Base-by-base conservation (phyloP, 2,888 invertebrate species). In the Chloroclystis v-ata region DNA sequence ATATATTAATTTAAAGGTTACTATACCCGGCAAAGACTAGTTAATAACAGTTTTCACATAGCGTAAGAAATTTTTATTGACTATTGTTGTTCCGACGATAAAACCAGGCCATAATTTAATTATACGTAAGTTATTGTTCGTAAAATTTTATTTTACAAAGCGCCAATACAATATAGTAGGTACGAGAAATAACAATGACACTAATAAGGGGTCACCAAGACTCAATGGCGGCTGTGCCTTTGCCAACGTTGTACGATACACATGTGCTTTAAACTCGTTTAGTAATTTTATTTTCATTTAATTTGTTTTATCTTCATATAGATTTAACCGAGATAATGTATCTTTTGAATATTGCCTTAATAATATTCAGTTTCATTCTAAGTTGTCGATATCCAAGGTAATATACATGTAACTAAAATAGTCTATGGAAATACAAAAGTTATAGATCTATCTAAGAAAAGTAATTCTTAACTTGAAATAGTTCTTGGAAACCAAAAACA, bases 11-110 rank as follows among this genome's bases (percentile, higher is more conserved):
- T 11, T n/a, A 9, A 16, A 25, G 8, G 16, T 25, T 14, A n/a
- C 10, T 14, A 4, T 14, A 32, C 43, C 43, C 37, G 39, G 45
- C 43, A 43, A 39, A 47, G 45, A 29, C 35, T 41, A 5, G 37
- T 32, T 44, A 48, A 39, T 43, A 49, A 49, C 29, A 29, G 29
- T 50, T 32, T 42, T 46, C 32, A 28, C 39, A 39, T 44, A 20
- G 30, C 35, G 24, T 28, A 38, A 44, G 49, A 47, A 54, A 46
- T 20, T 45, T 50, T 52, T 56, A 58, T 54, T 47, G 43, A 46
- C 52, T 43, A 54, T 56, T 58, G 58, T 58, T 58, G 40, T 55
- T n/a, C 47, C 45, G 47, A 28, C 32, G 24, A 44, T 11, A 33
- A 44, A 38, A 37, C 48, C 13, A 39, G 38, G 11, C 8, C 28